Base-by-base conservation (phyloP, 2,113 vertebrate species). In the Dascyllus trimaculatus region DNA sequence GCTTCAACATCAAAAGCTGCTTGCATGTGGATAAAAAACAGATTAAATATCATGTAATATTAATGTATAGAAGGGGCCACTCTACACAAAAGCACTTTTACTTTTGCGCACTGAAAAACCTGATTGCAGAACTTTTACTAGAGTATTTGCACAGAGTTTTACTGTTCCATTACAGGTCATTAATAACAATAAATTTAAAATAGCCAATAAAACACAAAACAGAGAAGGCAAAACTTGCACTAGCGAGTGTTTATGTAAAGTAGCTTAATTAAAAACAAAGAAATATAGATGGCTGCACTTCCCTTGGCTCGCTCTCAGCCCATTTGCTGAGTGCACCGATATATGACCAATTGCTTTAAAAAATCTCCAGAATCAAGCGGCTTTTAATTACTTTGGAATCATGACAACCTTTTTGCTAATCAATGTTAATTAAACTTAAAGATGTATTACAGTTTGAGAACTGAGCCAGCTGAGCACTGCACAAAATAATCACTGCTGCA, bases 351-450 rank as follows among this genome's bases (percentile, higher is more conserved):
- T 56, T 32, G 43, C 66, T 71, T 75, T 75, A 63, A 71, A 76
- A 67, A 32, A 51, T 57, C 65, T 46, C 59, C 43, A 62, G 54
- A 82, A 73, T 80, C 46, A 56, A 81, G 64, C 43, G n/a, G 82
- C 62, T 85, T 72, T 52, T 76, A 82, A 88, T 75, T 13, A 60
- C 40, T 84, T 80, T 87, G 70, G 80, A 78, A 62, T 66, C 59
- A 21, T 63, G 74, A 78, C 77, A 80, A 75, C 40, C 6, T 38
- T 84, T 35, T 72, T 40, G 29, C 56, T 70, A 68, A 81, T 90
- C 84, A 67, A 57, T 80, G 63, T 54, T 80, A 75, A 90, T 87
- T 80, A 65, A 76, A 75, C 25, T 51, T 78, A 67, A 76, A 86
- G 76, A 85, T 69, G 38, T 63, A 72, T 84, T 54, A 51, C 52